Conservation (phyloP, 2,797 vertebrate species). For the Holocentrus rufus region DNA sequence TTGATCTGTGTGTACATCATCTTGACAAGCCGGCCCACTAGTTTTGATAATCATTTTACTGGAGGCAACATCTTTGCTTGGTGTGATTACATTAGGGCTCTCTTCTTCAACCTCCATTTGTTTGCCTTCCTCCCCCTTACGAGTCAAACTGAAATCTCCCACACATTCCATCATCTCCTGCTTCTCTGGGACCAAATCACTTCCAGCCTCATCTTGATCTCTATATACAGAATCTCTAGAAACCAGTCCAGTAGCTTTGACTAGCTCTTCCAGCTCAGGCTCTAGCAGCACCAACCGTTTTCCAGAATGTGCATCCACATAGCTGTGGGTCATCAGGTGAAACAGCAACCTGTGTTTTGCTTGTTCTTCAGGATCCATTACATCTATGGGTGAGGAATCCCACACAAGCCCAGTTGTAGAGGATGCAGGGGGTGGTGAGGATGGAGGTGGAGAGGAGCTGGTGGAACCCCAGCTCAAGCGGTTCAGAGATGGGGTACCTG, state of each 20-base stretch:
- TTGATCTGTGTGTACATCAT: constrained; percentile 6
- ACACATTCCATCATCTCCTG: constrained; percentile 20
- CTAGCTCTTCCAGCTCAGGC: constrained; percentile 76
- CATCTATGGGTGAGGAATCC: constrained; percentile 54
- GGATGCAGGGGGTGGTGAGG: constrained; percentile 53
- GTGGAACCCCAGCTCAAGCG: constrained; percentile 70
- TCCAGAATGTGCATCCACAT: constrained; percentile 87
- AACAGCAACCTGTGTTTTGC: constrained; percentile 78
- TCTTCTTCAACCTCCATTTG: constrained; percentile 22
- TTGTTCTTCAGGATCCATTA: constrained; percentile 62
- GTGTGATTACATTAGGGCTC: constrained; percentile 13
- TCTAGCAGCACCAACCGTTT: constrained; percentile 89
- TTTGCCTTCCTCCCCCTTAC: constrained; percentile 26
- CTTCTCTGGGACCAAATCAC: constrained; percentile 25
- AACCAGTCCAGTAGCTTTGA: constrained; percentile 53
- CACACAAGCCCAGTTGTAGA: constrained; percentile 48
- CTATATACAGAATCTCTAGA: constrained; percentile 17
- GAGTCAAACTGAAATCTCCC: constrained; percentile 28
- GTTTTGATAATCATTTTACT: constrained; percentile 47
- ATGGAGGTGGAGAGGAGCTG: constrained; percentile 56
- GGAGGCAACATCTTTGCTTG: constrained; percentile 11
- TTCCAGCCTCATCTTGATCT: constrained; percentile 23
- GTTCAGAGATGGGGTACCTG: constrained; percentile 70
- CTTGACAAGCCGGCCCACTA: constrained; percentile 27
- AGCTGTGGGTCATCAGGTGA: constrained; percentile 92